phyloP scores from a whole-genome alignment of 2,113 vertebrate species.

The Peromyscus californicus region DNA sequence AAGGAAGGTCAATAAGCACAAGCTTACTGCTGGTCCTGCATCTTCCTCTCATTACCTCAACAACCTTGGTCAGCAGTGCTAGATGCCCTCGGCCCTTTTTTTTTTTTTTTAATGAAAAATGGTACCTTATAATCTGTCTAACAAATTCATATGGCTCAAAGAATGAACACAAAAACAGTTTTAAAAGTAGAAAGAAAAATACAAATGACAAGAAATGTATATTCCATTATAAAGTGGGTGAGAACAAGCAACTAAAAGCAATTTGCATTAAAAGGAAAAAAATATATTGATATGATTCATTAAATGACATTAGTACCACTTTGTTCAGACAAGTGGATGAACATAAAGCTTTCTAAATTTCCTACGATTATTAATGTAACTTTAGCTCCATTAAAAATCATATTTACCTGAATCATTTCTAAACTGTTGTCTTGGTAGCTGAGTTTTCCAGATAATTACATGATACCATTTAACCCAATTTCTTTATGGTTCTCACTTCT shows the following conservation, averaged over 20 bases:
- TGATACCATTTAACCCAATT: not conserved
- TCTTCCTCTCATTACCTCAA: not conserved
- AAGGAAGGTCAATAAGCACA: not conserved
- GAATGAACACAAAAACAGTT: not conserved
- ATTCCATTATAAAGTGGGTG: not conserved
- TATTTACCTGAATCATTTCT: not conserved
- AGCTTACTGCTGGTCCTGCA: not conserved
- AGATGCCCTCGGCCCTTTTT: not conserved
- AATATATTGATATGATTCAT: not conserved
- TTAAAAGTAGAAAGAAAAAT: not conserved
- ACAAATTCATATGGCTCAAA: not conserved
- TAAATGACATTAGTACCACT: not conserved
- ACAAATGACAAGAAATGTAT: not conserved
- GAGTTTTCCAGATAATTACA: not conserved
- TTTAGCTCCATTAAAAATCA: conserved; percentile 27
- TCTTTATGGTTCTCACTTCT: conserved; percentile 18
- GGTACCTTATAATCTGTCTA: not conserved
- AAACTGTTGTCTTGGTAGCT: not conserved
- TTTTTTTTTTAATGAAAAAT: not conserved
- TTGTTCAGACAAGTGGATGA: not conserved
- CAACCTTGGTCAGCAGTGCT: not conserved
- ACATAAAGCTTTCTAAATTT: not conserved
- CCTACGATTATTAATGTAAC: not conserved
- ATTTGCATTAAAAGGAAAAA: conserved; percentile 28
- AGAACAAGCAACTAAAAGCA: conserved; percentile 47